Base-by-base conservation (phyloP, 2,113 vertebrate species). In the Grallaria varia region DNA sequence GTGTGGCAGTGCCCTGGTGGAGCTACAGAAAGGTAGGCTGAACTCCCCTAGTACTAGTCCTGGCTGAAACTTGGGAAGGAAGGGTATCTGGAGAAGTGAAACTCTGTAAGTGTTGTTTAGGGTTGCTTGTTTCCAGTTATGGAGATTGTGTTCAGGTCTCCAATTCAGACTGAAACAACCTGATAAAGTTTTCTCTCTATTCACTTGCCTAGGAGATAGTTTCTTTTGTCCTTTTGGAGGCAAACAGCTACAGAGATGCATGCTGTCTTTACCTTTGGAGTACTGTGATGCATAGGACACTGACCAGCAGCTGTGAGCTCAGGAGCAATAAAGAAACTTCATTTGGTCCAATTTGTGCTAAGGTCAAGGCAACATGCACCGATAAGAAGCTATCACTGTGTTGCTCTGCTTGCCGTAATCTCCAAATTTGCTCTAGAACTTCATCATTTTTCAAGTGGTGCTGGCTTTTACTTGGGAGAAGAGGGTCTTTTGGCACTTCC, bases 241-340 rank as follows among this genome's bases (percentile, higher is more conserved):
- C n/a, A 73, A 44, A 33, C 24, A 52, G 30, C 42, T 74, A 31
- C 33, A 45, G 37, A 58, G 42, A 20, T 45, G 18, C 13, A 30
- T 45, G 22, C 33, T 74, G 42, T 33, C 42, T 58, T 62, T 72
- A 30, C 20, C 60, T 68, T 30, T 56, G 42, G 33, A 62, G 21
- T 68, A 25, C 42, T 63, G 9, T 4, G 6, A 45, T 62, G 5
- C 13, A 1, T 11, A 23, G 33, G 28, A 19, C 0, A 1, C 13
- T 31, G 33, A 37, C 24, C 8, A 11, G 18, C 8, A 11, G 18
- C 40, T 2, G 0, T 33, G 60, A 27, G 49, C 42, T 7, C 39
- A 63, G 30, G 52, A 56, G 4, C 22, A 30, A 10, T 45, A 47
- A 47, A 35, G 49, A 40, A 79, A 37, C 16, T 63, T 74, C 6